Evolutionary conservation across 2,113 vertebrate genomes (phyloP).

Genomic region (Pterophyllum scalare): DNA sequence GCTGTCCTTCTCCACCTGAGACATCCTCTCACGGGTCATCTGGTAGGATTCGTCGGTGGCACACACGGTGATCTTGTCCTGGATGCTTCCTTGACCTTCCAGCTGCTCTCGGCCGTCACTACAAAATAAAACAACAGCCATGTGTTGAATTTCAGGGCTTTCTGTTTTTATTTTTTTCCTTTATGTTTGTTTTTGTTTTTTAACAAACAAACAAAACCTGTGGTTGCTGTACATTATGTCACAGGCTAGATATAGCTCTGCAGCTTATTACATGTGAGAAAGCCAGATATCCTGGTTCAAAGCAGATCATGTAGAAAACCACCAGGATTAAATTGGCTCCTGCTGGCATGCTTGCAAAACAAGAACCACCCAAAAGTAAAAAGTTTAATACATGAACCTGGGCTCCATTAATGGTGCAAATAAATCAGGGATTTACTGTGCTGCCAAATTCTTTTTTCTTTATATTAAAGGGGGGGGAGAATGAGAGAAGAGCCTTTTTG

Average conservation of each 20-base stretch:
- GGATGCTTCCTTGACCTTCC: slow-evolving; percentile 86
- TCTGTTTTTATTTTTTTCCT: too few species aligned
- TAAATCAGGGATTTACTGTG: slow-evolving; percentile 18
- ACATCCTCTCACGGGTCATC: slow-evolving; percentile 79
- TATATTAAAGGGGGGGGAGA: too few species aligned
- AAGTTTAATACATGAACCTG: slow-evolving; percentile 22
- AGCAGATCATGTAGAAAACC: slow-evolving; percentile 46
- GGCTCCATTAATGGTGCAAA: not conserved
- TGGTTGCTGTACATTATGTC: slow-evolving; percentile 63
- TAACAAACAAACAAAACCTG: not conserved
- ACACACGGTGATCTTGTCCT: slow-evolving; percentile 88
- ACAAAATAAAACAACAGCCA: slow-evolving; percentile 16
- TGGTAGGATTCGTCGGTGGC: slow-evolving; percentile 85
- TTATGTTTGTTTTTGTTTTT: too few species aligned
- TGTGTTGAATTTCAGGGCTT: not conserved
- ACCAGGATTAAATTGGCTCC: slow-evolving; percentile 48
- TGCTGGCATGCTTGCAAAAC: slow-evolving; percentile 40
- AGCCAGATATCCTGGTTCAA: slow-evolving; percentile 33
- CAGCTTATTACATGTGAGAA: not conserved
- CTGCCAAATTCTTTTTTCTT: not conserved
- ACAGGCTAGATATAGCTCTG: slow-evolving; percentile 55
- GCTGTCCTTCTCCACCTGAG: slow-evolving; percentile 83
- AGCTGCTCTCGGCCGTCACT: slow-evolving; percentile 80
- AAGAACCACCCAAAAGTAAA: slow-evolving; percentile 42
- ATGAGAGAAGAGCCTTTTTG: not conserved